Base-by-base conservation (phyloP, 2,113 vertebrate genomes). In the Papio anubis region DNA sequence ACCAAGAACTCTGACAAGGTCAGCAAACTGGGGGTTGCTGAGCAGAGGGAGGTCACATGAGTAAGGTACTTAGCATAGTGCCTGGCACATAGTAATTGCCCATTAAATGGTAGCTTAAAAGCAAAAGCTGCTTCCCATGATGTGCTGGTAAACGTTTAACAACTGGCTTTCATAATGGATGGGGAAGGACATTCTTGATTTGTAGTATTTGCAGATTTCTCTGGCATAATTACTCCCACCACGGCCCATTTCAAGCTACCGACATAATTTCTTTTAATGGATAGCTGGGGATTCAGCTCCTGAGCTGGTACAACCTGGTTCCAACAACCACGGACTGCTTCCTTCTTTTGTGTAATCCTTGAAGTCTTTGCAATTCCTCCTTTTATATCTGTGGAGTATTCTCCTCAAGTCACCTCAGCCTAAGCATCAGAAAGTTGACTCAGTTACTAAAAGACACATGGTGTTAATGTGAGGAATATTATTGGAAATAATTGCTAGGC, bases 391-490 rank as follows among this genome's bases (percentile, higher is more conserved):
- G 48, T 30, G 14, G 52, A 5, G 2, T 57, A 27, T 83, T 85
- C 48, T 73, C 72, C 61, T 75, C 9, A 73, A 45, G 45, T 92
- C 81, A 95, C 50, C 43, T 38, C 78, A 27, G 76, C 72, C 50
- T 27, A 88, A 92, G 88, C 45, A 94, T 72, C 79, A 61, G 57
- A 85, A 95, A 85, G 12, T 90, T 96, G 84, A 66, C 64, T 93
- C 48, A 75, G 73, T 92, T 57, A 83, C 73, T 79, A 82, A 87
- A 78, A 78, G 66, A 59, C 72, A 84, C 88, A 17, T 88, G 70
- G 38, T 97, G 43, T 83, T 76, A 93, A 93, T 90, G 80, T 83
- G 70, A 88, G 4, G n/a, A 92, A 43, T 87, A n/a, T 94, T 93
- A 64, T 92, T 85, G 66, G 90, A 59, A 97, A 83, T 86, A 85